Base-by-base conservation (phyloP, 2,113 vertebrate species). In the Myrmophylax atrothorax region DNA sequence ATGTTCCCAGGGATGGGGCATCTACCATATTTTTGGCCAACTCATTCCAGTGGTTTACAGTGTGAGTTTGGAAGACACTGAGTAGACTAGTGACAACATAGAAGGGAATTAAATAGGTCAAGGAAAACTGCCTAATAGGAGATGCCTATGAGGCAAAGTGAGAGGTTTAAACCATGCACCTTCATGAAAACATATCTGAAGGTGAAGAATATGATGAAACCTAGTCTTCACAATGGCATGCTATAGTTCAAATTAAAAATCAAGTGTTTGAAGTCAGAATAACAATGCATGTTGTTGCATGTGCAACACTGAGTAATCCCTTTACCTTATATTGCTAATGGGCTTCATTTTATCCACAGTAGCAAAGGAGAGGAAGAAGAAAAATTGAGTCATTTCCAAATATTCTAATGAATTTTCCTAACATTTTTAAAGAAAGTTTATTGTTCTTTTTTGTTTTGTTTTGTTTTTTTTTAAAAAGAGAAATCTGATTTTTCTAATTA, bases 231-330 rank as follows among this genome's bases (percentile, higher is more conserved):
- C 55, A 93, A 84, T 79, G 7, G 1, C 14, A 28, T 35, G 22
- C 5, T 90, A n/a, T 31, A 56, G 4, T 23, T 49, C 12, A 58
- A 92, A 58, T 3, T 50, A 12, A 60, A 60, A 80, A 53, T 55
- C 1, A 7, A 67, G 23, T 33, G 7, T 78, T 84, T 50, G 60
- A 87, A 89, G 37, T 55, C 18, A 67, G 19, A 75, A 64, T 56
- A 68, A n/a, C 3, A 12, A 46, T 14, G 44, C 3, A 22, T 7
- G 1, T n/a, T 63, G 44, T 31, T 59, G 23, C 1, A 7, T 18
- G 31, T 50, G 10, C 10, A 37, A 6, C 50, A 75, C 4, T 47
- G 33, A 80, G 33, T 70, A 76, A 46, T 62, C 33, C 5, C 14
- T 63, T 70, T 66, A 23, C 6, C 4, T 68, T 58, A 12, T n/a